Evolutionary conservation across 2,797 vertebrate genomes (phyloP).

Genomic region (Cacajao melanocephalus): DNA sequence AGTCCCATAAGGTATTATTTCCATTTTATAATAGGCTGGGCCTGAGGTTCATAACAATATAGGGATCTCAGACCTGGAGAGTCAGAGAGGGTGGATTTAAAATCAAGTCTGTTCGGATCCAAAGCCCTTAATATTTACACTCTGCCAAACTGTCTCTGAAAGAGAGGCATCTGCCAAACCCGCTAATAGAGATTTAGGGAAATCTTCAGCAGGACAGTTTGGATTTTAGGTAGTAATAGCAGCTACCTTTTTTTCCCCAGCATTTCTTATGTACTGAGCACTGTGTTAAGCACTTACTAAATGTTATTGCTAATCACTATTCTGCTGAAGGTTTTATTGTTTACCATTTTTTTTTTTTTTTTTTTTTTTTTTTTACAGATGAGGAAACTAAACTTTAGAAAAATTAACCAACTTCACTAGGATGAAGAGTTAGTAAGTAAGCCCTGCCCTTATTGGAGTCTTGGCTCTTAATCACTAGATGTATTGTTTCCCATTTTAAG

Average conservation of each 20-base stretch:
- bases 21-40: background rate
- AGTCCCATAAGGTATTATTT: background rate
- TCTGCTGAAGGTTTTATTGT: background rate
- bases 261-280: background rate
- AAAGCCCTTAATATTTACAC: background rate
- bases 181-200: background rate
- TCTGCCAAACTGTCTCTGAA: background rate
- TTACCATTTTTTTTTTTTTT: background rate
- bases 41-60: background rate
- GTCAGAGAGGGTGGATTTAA: background rate
- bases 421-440: background rate
- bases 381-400: background rate
- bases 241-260: background rate
- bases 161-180: background rate
- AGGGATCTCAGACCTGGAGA: background rate
- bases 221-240: background rate
- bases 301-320: background rate
- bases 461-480: background rate
- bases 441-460: background rate
- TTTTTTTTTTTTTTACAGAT: background rate
- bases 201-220: background rate
- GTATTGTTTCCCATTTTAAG: background rate
- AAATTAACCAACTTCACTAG: background rate
- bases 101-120: background rate
- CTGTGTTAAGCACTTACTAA: background rate